Conservation (phyloP, 2,888 invertebrate species). For the Pharmacophagus antenor region DNA sequence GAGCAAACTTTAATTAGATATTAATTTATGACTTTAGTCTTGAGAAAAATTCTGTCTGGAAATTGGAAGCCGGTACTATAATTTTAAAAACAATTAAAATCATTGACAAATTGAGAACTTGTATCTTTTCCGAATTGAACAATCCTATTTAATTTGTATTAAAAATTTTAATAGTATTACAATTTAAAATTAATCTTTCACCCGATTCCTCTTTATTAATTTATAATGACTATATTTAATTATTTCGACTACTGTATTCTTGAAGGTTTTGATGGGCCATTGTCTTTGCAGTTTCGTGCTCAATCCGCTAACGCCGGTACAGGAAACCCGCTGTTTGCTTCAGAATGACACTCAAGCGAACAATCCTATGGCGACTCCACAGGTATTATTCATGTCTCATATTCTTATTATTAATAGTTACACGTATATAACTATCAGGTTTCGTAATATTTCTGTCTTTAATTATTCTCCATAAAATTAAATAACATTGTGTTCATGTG, state of each 20-base stretch:
- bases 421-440: neutral
- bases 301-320: constrained; percentile 94
- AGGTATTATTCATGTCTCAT: constrained; percentile 56
- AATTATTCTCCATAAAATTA: neutral
- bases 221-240: neutral
- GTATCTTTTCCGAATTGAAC: too few species aligned
- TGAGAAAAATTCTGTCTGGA: too few species aligned
- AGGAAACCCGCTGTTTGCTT: constrained; percentile 93
- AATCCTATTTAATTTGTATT: too few species aligned
- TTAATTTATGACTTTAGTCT: neutral
- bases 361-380: constrained; percentile 91
- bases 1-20: too few species aligned
- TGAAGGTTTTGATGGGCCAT: constrained; percentile 4
- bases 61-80: too few species aligned
- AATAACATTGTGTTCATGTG: neutral
- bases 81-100: too few species aligned
- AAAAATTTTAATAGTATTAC: too few species aligned
- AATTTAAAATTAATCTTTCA: too few species aligned
- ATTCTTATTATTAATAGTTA: neutral
- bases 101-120: too few species aligned
- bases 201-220: too few species aligned
- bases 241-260: too few species aligned
- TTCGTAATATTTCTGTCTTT: too few species aligned
- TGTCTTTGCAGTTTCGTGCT: constrained; percentile 89
- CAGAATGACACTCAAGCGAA: constrained; percentile 96